Evolutionary conservation across 2,113 vertebrate genomes (phyloP), one percentile per base, ranked within the genome.

Genomic region (Macrotis lagotis): DNA sequence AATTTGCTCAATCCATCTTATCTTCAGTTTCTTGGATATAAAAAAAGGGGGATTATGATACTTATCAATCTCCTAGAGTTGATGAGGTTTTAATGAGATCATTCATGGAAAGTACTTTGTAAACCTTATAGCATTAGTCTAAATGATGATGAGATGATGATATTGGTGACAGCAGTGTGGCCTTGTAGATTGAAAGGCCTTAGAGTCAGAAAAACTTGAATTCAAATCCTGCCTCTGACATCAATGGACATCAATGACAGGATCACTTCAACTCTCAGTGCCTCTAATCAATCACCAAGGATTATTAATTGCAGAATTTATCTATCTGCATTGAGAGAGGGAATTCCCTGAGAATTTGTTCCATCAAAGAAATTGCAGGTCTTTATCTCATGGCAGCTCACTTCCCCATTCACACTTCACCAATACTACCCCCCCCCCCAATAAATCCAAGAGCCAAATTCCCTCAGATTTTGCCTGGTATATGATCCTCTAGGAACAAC

Each of bases 1-100:
- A 74, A 91, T 19, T 37, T 52, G 37, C 48, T 90, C n/a, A 51
- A 93, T 14, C 37, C 90, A 25, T 14, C 49, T 51, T 51, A 22
- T 26, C 24, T 55, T 90, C 91, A 11, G 50, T 83, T 93, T 93
- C 50, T 47, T 47, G n/a, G 47, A 96, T 89, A 11, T 91, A 55
- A 74, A 93, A 95, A 55, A 50, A 9, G 50, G 25, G n/a, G 25
- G n/a, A 50, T 89, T 28, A 47, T 19, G 37, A 26, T 1, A 22
- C 25, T 49, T 51, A 28, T 66, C 12, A 66, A 14, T 12, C 11
- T 66, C 31, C 37, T 50, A 83, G 88, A 49, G 5, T 92, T 59
- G 48, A 50, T 51, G 49, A 91, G 25, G 28, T 37, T 48, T 92
- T 50, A 74, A 14, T 66, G 89, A 44, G 51, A 88, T 66, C 0